Percentiles rank a stretch among this genome's conserved stretches.
These are phyloP conservation scores for Sitodiplosis mosellana DNA, from an alignment of 1,140 invertebrate genomes.

Conservation along the genomic window DNA sequence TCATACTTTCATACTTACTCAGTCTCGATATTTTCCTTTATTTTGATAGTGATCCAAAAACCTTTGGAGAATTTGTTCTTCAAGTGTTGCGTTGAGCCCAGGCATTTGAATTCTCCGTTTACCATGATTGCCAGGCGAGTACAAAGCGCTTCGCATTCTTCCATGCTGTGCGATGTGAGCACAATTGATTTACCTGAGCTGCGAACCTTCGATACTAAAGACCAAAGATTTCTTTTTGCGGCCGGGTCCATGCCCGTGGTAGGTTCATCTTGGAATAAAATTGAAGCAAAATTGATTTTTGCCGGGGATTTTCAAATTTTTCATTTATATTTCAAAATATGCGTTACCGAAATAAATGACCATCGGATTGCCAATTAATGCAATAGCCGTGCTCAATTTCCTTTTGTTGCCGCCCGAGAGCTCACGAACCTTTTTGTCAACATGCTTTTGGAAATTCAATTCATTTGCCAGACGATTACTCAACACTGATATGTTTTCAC, in stretches of 20 bases:
- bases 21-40: neutral
- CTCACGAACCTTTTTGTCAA: constrained; percentile 33
- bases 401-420: constrained; percentile 82
- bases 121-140: constrained; percentile 68
- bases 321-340: constrained; percentile 35
- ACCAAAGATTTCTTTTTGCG: constrained; percentile 61
- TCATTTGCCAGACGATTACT: constrained; percentile 20
- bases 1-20: no score
- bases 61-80: constrained; percentile 39
- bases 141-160: constrained; percentile 68
- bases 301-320: neutral
- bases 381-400: constrained; percentile 78
- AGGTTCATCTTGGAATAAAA: constrained; percentile 27
- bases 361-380: constrained; percentile 66
- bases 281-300: neutral
- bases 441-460: constrained; percentile 31
- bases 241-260: constrained; percentile 54
- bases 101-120: constrained; percentile 46
- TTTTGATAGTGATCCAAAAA: constrained; percentile 1
- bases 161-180: constrained; percentile 58
- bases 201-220: constrained; percentile 39
- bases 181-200: constrained; percentile 45
- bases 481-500: constrained; percentile 24
- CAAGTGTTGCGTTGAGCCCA: constrained; percentile 42
- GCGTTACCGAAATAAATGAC: constrained; percentile 70